phyloP scores from a whole-genome alignment of 1,140 invertebrate genomes.

The Platorchestia sp. region DNA sequence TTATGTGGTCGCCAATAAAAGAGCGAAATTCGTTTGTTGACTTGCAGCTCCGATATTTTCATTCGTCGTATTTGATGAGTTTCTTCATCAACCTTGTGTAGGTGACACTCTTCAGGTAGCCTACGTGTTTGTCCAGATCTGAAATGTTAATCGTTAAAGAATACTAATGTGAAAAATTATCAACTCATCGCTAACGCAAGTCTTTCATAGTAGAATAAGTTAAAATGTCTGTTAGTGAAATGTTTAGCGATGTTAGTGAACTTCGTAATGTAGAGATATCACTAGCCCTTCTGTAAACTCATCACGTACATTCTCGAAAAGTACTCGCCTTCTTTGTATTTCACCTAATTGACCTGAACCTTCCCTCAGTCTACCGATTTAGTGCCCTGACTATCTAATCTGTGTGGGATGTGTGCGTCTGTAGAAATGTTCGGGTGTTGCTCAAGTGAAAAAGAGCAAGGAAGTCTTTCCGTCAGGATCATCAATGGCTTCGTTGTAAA shows the following conservation, averaged over 20 bases:
- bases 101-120: background rate
- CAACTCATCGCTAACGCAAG: slow-evolving; percentile 27
- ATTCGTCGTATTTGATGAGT: background rate
- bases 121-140: background rate
- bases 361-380: too few relatives aligned
- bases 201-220: slow-evolving; percentile 32
- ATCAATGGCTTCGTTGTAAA: too few relatives aligned
- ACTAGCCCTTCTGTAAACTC: background rate
- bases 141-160: background rate
- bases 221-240: slow-evolving; percentile 15
- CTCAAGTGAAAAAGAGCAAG: too few relatives aligned
- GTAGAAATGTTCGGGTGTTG: too few relatives aligned
- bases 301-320: background rate
- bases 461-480: too few relatives aligned
- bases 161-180: background rate
- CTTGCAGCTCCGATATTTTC: background rate
- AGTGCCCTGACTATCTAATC: too few relatives aligned
- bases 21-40: background rate
- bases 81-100: background rate
- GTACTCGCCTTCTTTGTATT: background rate
- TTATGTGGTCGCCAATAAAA: background rate
- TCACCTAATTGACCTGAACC: too few relatives aligned
- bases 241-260: background rate
- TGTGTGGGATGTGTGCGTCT: too few relatives aligned
- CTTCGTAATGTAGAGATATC: slow-evolving; percentile 4